phyloP scores from a whole-genome alignment of 2,113 vertebrate species.

The Columba janthina region DNA sequence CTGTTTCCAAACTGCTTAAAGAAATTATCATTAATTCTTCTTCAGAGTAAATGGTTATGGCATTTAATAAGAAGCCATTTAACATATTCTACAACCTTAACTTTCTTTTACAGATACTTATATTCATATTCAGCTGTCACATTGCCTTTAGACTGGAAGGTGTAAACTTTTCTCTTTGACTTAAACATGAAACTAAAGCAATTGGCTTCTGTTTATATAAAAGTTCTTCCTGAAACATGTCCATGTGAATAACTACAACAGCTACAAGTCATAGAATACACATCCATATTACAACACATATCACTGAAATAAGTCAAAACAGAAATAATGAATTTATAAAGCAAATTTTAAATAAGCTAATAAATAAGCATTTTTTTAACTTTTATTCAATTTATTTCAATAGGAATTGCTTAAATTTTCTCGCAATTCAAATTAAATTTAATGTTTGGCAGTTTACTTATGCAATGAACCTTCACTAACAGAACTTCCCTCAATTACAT shows the following conservation, averaged over 20 bases:
- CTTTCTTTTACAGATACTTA: background rate
- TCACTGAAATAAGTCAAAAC: background rate
- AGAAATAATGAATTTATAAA: background rate
- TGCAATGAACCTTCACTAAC: background rate
- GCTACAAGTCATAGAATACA: background rate
- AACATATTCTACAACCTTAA: background rate
- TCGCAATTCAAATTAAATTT: background rate
- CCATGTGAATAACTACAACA: background rate
- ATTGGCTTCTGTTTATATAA: background rate
- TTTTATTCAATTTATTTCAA: background rate
- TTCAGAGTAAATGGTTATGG: background rate
- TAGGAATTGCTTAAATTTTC: background rate
- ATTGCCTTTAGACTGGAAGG: background rate
- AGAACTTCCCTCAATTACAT: background rate
- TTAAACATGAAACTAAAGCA: constrained; percentile 8
- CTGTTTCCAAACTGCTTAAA: background rate
- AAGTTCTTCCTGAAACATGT: background rate
- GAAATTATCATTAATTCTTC: background rate
- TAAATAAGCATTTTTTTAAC: background rate
- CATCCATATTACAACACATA: background rate
- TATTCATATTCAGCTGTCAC: background rate
- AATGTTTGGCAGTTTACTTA: background rate
- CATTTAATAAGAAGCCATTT: background rate
- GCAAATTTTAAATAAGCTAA: background rate
- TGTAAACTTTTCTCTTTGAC: background rate